phyloP scores from a whole-genome alignment of 2,113 vertebrate genomes.

The Oplegnathus fasciatus region DNA sequence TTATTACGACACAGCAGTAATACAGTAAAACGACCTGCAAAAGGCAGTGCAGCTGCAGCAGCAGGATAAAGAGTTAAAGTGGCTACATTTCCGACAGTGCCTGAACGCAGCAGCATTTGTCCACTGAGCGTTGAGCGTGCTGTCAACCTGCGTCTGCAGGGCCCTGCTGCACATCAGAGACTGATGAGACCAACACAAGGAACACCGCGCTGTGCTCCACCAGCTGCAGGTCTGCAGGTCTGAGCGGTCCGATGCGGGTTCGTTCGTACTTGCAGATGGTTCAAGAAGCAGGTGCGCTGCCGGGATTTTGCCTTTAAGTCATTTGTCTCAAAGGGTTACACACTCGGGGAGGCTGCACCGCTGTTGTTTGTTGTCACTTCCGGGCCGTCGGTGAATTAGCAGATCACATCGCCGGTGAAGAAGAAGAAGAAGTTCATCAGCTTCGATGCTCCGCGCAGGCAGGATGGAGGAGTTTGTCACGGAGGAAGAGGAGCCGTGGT shows the following conservation, averaged over 20 bases:
- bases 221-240: background rate
- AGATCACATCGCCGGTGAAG: conserved; percentile 29
- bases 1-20: too few relatives aligned
- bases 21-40: background rate
- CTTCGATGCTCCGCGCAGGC: conserved; percentile 86
- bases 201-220: accelerated
- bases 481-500: conserved; percentile 97
- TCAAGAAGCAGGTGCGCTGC: conserved; percentile 42
- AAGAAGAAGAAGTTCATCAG: conserved; percentile 32
- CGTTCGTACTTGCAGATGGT: background rate
- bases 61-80: background rate
- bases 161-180: conserved; percentile 22
- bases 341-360: conserved; percentile 4
- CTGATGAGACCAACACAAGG: background rate
- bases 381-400: conserved; percentile 60
- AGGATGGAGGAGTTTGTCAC: conserved; percentile 96
- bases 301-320: background rate
- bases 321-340: conserved; percentile 28
- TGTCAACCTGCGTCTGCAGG: conserved; percentile 4
- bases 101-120: conserved; percentile 53
- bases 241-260: too few relatives aligned
- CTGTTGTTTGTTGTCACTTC: conserved; percentile 71
- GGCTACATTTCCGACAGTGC: conserved; percentile 5
- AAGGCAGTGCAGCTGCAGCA: background rate
- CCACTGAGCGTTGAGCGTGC: background rate